Evolutionary conservation across 2,888 invertebrate species (phyloP), one percentile per base, ranked within the genome.

Genomic region (Eristalis intricaria): DNA sequence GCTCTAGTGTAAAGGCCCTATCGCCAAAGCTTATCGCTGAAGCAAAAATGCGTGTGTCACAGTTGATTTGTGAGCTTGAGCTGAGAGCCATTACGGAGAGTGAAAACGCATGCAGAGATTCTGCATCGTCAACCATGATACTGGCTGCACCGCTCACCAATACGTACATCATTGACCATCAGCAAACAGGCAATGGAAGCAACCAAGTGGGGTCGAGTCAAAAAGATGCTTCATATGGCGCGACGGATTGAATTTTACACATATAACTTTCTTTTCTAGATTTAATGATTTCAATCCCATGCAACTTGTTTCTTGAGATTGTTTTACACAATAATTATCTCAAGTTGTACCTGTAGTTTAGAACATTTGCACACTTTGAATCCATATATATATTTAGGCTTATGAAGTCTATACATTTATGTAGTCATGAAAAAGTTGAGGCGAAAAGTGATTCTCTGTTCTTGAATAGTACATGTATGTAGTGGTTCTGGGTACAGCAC

Each of bases 31-130:
- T 90, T 0, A 89, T 90, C 40, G 90, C 90, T 22, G 90, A 90
- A 69, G 84, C 89, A 0, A 90, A 90, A 64, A 90, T 90, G 90
- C 89, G 90, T 22, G 90, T 90, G 0, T 90, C 90, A 13, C 90
- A 90, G 38, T 80, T 90, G 15, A 89, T 90, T 29, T 90, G 90
- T 63, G 90, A 90, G 70, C 68, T 90, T 29, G 90, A 90, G 75
- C 50, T 90, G 5, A 89, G 90, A 7, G 90, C 90, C 1, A 89
- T 90, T 15, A 90, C 90, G 0, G 90, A 90, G 26, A 77, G 26
- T 23, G 78, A 74, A 65, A 65, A 75, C 13, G 63, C 58, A 7
- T 60, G 71, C 0, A 40, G 11, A n/a, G 65, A 69, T 2, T 60
- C 75, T 8, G 71, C 76, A 29, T 68, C 79, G 8, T 79, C 83